Evolutionary conservation across 2,113 vertebrate genomes (phyloP).

Genomic region (Eleginops maclovinus): DNA sequence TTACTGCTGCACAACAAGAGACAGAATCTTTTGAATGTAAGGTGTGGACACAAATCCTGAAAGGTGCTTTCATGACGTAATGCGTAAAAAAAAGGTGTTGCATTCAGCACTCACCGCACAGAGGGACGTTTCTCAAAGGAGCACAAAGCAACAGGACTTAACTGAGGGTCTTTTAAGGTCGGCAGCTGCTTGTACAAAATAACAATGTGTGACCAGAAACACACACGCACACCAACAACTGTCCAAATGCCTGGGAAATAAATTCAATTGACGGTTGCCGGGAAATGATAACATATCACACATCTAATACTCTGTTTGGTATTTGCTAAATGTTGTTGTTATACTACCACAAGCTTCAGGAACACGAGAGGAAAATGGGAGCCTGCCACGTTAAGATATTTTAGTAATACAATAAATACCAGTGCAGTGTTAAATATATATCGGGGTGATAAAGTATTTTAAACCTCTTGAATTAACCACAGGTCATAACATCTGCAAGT

Average conservation of each 20-base stretch:
- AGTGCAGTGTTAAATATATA: background rate
- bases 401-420: no score
- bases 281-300: no score
- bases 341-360: background rate
- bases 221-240: no score
- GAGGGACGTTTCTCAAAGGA: background rate
- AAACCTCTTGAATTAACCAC: background rate
- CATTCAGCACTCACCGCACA: background rate
- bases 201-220: background rate
- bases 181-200: background rate
- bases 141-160: background rate
- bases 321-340: no score
- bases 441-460: background rate
- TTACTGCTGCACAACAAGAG: constrained; percentile 10
- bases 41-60: background rate
- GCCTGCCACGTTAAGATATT: background rate
- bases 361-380: background rate
- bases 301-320: background rate
- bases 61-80: constrained; percentile 23
- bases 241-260: no score
- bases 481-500: background rate
- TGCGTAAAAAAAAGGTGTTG: background rate
- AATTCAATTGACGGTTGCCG: no score
- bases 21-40: background rate
- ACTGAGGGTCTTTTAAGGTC: background rate